A percentile compares a stretch with the other conserved stretches of the same genome.
These are phyloP conservation scores for Trimorus sp. DNA, from an alignment of 2,888 invertebrate genomes.

Conservation along the genomic window DNA sequence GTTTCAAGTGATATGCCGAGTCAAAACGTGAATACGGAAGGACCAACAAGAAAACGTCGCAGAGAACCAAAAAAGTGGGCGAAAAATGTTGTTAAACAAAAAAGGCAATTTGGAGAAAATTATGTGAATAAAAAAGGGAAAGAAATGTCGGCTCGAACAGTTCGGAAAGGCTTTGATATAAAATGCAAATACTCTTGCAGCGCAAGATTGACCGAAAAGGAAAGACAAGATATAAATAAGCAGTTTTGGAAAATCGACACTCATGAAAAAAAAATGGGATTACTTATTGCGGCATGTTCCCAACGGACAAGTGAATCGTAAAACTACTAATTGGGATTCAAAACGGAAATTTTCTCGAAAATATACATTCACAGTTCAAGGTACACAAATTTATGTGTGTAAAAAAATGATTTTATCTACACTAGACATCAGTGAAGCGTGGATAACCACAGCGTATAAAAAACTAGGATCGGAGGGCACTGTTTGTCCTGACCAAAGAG, in stretches of 20 bases:
- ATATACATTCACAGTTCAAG: conserved; percentile 8
- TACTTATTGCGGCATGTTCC: conserved; percentile 19
- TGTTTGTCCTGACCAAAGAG: conserved; percentile 19
- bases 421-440: conserved; percentile 22
- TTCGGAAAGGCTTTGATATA: no score
- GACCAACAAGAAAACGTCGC: no score
- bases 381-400: conserved; percentile 22
- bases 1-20: no score
- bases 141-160: no score
- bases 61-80: no score
- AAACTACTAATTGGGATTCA: conserved; percentile 1
- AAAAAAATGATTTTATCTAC: conserved; percentile 35
- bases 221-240: conserved; percentile 1
- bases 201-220: not conserved
- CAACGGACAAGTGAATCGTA: not conserved
- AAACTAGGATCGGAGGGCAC: conserved; percentile 5
- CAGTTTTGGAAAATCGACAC: conserved; percentile 21
- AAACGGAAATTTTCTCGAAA: conserved; percentile 14
- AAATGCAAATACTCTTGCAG: no score
- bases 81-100: no score
- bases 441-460: conserved; percentile 24
- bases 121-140: no score
- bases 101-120: no score
- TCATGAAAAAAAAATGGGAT: conserved; percentile 31
- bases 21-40: no score